Evolutionary conservation across 1,140 invertebrate species (phyloP), one percentile per base, ranked within the genome.

Genomic region (Latrodectus geometricus): DNA sequence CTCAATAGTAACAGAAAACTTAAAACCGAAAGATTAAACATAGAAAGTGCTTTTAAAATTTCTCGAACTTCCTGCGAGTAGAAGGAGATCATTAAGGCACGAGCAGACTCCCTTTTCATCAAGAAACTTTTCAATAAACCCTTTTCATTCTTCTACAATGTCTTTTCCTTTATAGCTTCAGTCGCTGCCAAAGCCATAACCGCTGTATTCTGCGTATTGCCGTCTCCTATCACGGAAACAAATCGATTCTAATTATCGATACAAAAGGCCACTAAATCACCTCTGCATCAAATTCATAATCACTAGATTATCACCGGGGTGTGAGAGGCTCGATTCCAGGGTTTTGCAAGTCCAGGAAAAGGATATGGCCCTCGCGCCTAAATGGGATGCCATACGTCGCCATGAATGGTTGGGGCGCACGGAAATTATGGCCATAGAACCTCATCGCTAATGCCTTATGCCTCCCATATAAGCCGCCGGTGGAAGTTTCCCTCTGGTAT

Each of bases 211-310:
- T 69, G 14, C 9, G 15, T 56, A 72, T 52, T 21, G 23, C 21
- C 48, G 21, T n/a, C 48, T 21, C 52, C 66, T 35, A 14, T 54
- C 15, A 49, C 79, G 79, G 68, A 73, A 73, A 48, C 80, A 49
- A 83, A 83, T 83, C 80, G 72, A 83, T 74, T 74, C 52, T 83
- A 83, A 83, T 83, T 83, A 83, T 83, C 80, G 80, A 83, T 74
- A 83, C 80, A 83, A 83, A 83, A 72, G 79, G 54, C 79, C 50
- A 35, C 66, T 81, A 81, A 81, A 81, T 81, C 79, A 81, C 79
- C 66, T 35, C n/a, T 48, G 66, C 70, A 74, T 83, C 80, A 83
- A 83, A 83, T 74, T 83, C 80, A 83, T 83, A 83, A 83, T 83
- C 80, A 50, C 23, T 11, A 50, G 72, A 50, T 35, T 74, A 74